Evolutionary conservation across 2,888 invertebrate species (phyloP).

Genomic region (Marasmarcha lunaedactyla): DNA sequence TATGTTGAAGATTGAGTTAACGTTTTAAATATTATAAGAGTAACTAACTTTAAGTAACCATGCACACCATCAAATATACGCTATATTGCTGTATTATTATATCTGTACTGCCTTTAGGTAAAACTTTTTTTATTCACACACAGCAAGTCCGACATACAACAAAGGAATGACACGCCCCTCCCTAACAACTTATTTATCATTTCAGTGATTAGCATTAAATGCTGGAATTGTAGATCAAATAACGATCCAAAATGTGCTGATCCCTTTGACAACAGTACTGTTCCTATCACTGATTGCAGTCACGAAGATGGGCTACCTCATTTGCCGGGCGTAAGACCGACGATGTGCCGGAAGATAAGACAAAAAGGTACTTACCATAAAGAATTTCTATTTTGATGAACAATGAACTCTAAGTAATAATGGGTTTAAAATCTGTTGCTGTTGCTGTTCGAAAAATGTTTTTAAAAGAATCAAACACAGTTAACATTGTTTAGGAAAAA

Average conservation of each 20-base stretch:
- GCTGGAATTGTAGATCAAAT: constrained; percentile 92
- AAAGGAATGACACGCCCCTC: constrained; percentile 34
- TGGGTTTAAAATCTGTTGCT: too few relatives aligned
- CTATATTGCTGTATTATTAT: not conserved
- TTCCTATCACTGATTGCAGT: constrained; percentile 86
- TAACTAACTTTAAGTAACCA: too few relatives aligned
- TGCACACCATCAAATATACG: not conserved
- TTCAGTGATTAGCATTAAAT: constrained; percentile 79
- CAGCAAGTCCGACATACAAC: not conserved
- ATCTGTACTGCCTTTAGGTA: constrained; percentile 24
- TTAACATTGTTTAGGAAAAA: too few relatives aligned
- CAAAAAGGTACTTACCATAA: constrained; percentile 80
- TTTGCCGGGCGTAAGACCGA: constrained; percentile 77
- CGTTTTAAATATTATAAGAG: too few relatives aligned
- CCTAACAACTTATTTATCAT: constrained; percentile 14
- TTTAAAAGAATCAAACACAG: too few relatives aligned
- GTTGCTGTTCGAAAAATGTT: too few relatives aligned
- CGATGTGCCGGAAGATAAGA: constrained; percentile 91
- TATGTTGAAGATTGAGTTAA: too few relatives aligned
- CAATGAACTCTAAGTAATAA: too few relatives aligned
- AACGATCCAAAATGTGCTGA: constrained; percentile 91
- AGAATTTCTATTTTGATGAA: not conserved
- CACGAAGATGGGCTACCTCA: constrained; percentile 73
- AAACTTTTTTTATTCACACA: constrained; percentile 3
- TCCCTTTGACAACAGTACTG: constrained; percentile 90